These are phyloP conservation scores for Platycnemis pennipes DNA, from an alignment of 2,888 invertebrate species.

Conservation along the genomic window DNA sequence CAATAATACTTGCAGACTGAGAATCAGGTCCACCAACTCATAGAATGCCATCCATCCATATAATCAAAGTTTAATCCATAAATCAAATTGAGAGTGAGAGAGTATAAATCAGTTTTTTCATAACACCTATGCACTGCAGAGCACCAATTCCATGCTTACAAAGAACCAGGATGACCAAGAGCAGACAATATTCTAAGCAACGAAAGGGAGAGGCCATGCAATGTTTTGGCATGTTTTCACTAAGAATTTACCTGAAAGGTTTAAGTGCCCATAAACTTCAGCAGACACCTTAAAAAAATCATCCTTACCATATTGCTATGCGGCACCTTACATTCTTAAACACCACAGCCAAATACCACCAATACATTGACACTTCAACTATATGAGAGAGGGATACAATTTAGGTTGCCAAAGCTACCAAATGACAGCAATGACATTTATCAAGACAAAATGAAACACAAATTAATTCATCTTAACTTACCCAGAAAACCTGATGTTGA, in stretches of 20 bases:
- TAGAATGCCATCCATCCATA: no score
- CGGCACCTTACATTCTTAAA: background rate
- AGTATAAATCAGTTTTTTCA: no score
- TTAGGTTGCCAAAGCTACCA: conserved; percentile 41
- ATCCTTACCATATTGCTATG: background rate
- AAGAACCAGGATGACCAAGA: no score
- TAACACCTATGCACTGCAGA: no score
- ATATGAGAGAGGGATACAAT: background rate
- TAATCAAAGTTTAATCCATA: no score
- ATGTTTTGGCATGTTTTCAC: background rate
- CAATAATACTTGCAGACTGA: no score
- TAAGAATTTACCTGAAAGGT: background rate
- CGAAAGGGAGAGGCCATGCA: background rate
- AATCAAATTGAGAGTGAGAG: no score
- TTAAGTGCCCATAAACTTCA: background rate
- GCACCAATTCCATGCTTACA: no score
- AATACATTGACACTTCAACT: background rate
- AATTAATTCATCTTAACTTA: conserved; percentile 71
- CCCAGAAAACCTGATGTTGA: conserved; percentile 80
- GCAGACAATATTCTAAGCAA: background rate
- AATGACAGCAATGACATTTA: background rate
- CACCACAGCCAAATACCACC: background rate
- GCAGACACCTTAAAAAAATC: background rate
- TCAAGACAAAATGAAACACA: background rate
- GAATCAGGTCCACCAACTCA: no score